Evolutionary conservation across 2,113 vertebrate genomes (phyloP), one percentile per base, ranked within the genome.

Genomic region (Sapajus apella): DNA sequence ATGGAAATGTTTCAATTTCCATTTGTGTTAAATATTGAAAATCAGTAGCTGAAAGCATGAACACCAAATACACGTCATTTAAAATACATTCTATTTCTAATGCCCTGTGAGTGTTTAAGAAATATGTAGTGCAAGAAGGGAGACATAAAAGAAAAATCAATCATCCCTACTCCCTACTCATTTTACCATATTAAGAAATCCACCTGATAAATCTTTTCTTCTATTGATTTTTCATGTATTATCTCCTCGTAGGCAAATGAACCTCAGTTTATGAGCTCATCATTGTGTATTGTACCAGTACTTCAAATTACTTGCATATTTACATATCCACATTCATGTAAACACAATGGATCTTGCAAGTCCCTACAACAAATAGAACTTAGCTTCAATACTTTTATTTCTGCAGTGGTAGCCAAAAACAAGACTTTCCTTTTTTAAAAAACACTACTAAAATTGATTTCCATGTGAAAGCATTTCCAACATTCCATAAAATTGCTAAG

Each of bases 361-460:
- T 52, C 45, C 40, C 40, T 35, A 9, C 13, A 81, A 55, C 2
- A 88, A 73, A 72, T 13, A 50, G 18, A 79, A 23, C 0, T 70
- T 68, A 61, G 7, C 8, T 85, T 91, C 76, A 82, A 58, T 76
- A 61, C 20, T 66, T 85, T 95, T 84, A 66, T 68, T 16, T 81
- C 47, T 77, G 76, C 12, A 45, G 13, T 45, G 23, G 30, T 70
- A 87, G 16, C 12, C n/a, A 90, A 16, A 93, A 61, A 32, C 43
- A 72, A 27, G 8, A 70, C 58, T 91, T 91, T 75, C 4, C 1
- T 68, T 9, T 76, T 94, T 66, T 16, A 17, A 70, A 92, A 97
- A 95, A 88, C 37, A 35, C 30, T 66, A 50, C 80, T 80, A 56
- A 96, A 90, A 56, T 91, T 88, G 70, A 92, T 95, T 94, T 88